Conservation (phyloP, 2,797 vertebrate species). For the Silurus lanzhouensis region DNA sequence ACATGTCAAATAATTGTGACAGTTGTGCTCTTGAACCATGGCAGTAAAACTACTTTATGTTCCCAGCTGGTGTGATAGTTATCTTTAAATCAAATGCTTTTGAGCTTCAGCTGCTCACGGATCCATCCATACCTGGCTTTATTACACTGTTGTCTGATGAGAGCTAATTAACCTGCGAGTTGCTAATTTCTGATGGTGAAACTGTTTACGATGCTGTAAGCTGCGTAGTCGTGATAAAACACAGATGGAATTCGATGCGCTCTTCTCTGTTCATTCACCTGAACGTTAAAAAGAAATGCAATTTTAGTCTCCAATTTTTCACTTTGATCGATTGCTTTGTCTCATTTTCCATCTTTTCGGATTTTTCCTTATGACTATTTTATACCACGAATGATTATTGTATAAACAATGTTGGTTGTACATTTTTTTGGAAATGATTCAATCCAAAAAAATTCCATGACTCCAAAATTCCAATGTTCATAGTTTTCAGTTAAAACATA, state of each 20-base stretch:
- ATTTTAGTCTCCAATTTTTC: neutral
- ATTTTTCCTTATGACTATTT: too few relatives aligned
- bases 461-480: too few relatives aligned
- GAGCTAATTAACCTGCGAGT: slow-evolving; percentile 46
- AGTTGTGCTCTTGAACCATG: neutral
- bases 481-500: too few relatives aligned
- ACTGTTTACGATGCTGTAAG: slow-evolving; percentile 27
- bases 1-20: neutral
- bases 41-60: slow-evolving; percentile 42
- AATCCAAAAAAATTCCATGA: neutral
- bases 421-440: neutral
- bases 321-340: too few relatives aligned
- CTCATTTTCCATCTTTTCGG: too few relatives aligned
- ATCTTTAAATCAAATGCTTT: slow-evolving; percentile 43
- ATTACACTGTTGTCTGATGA: slow-evolving; percentile 33
- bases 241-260: neutral
- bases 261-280: neutral
- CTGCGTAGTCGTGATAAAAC: slow-evolving; percentile 9
- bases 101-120: slow-evolving; percentile 31
- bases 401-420: neutral
- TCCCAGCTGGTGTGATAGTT: slow-evolving; percentile 45
- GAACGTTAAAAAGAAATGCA: neutral
- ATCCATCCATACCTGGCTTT: slow-evolving; percentile 44
- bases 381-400: neutral
- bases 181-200: slow-evolving; percentile 31